Conservation (phyloP, 2,797 vertebrate species). For the Spheniscus humboldti region DNA sequence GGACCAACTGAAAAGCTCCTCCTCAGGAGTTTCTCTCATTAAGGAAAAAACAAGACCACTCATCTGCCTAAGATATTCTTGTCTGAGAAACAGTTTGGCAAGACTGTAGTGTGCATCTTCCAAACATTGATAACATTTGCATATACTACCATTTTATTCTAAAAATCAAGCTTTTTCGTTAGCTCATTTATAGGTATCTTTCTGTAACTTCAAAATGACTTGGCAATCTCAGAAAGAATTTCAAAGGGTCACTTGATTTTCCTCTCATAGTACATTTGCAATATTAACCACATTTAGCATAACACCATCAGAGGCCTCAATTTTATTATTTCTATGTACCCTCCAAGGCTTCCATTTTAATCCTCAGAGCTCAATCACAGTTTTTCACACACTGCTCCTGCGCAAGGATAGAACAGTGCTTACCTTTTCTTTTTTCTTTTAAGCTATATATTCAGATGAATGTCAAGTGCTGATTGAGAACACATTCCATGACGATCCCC, state of each 20-base stretch:
- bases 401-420: slow-evolving; percentile 27
- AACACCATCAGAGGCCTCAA: not conserved
- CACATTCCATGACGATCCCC: slow-evolving; percentile 60
- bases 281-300: slow-evolving; percentile 23
- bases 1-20: not conserved
- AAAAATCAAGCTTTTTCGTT: not conserved
- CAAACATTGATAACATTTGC: not conserved
- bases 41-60: not conserved
- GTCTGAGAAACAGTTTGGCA: not conserved
- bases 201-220: slow-evolving; percentile 38
- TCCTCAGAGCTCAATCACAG: slow-evolving; percentile 42
- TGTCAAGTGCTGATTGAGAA: slow-evolving; percentile 65
- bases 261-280: not conserved
- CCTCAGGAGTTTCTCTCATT: not conserved
- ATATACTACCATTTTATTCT: not conserved
- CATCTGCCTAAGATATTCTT: not conserved
- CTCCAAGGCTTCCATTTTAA: slow-evolving; percentile 57
- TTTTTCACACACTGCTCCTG: slow-evolving; percentile 20
- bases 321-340: slow-evolving; percentile 46
- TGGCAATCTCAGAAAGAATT: slow-evolving; percentile 13
- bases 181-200: not conserved
- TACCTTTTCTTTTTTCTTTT: not conserved
- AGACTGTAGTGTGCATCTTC: not conserved
- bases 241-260: slow-evolving; percentile 35
- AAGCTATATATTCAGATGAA: slow-evolving; percentile 37